Base-by-base conservation (phyloP, 2,797 vertebrate genomes). In the Lithobates pipiens region DNA sequence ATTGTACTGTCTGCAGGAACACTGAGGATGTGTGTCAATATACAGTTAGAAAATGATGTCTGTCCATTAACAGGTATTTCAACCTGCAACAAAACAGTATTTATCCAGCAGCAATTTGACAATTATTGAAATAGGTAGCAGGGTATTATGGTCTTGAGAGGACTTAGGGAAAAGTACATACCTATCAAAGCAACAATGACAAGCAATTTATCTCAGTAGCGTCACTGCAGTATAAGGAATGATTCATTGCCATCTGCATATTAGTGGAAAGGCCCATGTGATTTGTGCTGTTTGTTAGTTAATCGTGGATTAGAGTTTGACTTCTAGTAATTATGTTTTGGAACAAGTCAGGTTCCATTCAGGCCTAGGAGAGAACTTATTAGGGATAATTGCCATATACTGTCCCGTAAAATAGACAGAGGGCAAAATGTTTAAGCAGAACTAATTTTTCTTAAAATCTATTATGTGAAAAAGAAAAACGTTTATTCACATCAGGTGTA, bases 171-270 rank as follows among this genome's bases (percentile, higher is more conserved):
- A 75, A 54, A 68, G 77, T 76, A 72, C 69, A 44, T 85, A 54
- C 76, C 83, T 78, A 63, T 77, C 74, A 72, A 63, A n/a, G 18
- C 67, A 46, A 44, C 83, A 78, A 73, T 46, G 76, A 63, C 44
- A n/a, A 42, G 75, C 36, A 57, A 81, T 81, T 73, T 42, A 61
- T 72, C 69, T 81, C 36, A 71, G 79, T 46, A 42, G 57, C 50
- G 27, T 68, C 9, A 57, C 69, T 57, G 75, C 63, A 27, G 50
- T 36, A 46, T n/a, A 39, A 21, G 73, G 11, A 54, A 85, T 85
- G 76, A 85, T 85, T 85, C 82, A 84, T 18, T 29, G 75, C 80
- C 80, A 82, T 70, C 76, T 71, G 74, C 61, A 78, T 67, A 80
- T 54, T 75, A 80, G 57, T 39, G 29, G 69, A 73, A 85, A 67